Evolutionary conservation across 2,113 vertebrate species (phyloP).

Genomic region (Eulemur rufifrons): DNA sequence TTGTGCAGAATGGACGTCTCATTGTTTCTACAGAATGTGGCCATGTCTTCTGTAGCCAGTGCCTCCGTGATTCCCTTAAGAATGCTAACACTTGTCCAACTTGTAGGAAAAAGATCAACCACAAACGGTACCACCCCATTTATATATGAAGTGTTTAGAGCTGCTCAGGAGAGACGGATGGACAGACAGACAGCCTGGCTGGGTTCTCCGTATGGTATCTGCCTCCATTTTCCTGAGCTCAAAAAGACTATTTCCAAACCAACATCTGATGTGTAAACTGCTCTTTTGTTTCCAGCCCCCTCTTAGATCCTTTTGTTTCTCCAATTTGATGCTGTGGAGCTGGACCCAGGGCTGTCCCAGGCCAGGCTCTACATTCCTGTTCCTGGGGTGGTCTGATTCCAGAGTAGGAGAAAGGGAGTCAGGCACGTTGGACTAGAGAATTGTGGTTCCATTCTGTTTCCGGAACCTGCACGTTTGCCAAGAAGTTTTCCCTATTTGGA

Average conservation of each 20-base stretch:
- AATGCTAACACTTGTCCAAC: slow-evolving; percentile 93
- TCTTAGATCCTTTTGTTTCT: slow-evolving; percentile 43
- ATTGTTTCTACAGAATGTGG: slow-evolving; percentile 96
- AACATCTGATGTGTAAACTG: slow-evolving; percentile 48
- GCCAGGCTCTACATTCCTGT: neutral
- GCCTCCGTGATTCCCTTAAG: slow-evolving; percentile 92
- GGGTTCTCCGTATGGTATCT: slow-evolving; percentile 20
- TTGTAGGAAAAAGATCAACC: slow-evolving; percentile 94
- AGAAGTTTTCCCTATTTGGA: neutral
- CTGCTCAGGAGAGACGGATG: slow-evolving; percentile 66
- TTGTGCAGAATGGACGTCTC: slow-evolving; percentile 92
- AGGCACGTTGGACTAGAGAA: neutral
- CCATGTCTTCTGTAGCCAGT: slow-evolving; percentile 97
- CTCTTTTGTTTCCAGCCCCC: slow-evolving; percentile 61
- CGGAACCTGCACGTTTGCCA: neutral
- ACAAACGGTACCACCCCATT: slow-evolving; percentile 96
- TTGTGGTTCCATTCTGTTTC: neutral
- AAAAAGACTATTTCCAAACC: slow-evolving; percentile 60
- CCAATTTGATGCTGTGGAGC: slow-evolving; percentile 37
- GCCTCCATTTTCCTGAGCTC: slow-evolving; percentile 71
- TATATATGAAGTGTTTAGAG: slow-evolving; percentile 89
- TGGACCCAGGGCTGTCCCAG: neutral
- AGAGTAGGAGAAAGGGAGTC: neutral
- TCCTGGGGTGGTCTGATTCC: neutral
- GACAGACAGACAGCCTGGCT: neutral